Percentiles rank a stretch among this genome's conserved stretches.
phyloP scores from a whole-genome alignment of 2,113 vertebrate genomes.

The Lanius ludovicianus region DNA sequence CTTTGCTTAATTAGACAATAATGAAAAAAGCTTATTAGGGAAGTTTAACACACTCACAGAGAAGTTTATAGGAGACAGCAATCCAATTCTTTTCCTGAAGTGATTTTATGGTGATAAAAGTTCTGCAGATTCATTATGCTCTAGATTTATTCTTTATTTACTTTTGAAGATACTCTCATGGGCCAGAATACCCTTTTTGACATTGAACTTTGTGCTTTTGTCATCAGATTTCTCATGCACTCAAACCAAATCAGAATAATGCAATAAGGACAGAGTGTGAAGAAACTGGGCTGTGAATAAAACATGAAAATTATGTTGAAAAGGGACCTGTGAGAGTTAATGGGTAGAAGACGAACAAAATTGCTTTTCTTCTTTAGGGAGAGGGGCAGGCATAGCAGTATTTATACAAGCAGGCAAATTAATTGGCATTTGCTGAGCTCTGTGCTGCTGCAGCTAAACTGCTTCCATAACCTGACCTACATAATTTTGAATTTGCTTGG shows the following conservation, averaged over 20 bases:
- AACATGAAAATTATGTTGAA: not conserved
- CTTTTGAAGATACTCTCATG: not conserved
- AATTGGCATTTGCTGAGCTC: constrained; percentile 27
- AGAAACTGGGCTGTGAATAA: not conserved
- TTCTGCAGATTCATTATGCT: not conserved
- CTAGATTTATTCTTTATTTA: not conserved
- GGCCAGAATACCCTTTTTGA: not conserved
- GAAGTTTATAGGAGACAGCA: not conserved
- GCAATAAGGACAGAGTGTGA: not conserved
- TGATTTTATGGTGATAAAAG: not conserved
- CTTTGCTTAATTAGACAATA: not conserved
- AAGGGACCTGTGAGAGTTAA: not conserved
- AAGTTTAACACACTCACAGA: not conserved
- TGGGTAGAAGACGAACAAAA: not conserved
- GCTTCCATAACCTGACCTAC: constrained; percentile 1
- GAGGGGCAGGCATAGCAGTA: not conserved
- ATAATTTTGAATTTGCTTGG: not conserved
- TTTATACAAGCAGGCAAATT: not conserved
- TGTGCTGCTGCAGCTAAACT: not conserved
- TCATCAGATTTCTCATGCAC: not conserved
- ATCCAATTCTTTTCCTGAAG: not conserved
- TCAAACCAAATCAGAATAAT: not conserved
- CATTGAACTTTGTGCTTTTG: not conserved
- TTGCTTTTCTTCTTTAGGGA: constrained; percentile 20
- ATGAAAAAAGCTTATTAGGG: not conserved